Base-by-base conservation (phyloP, 2,113 vertebrate genomes). In the Percopsis transmontana region DNA sequence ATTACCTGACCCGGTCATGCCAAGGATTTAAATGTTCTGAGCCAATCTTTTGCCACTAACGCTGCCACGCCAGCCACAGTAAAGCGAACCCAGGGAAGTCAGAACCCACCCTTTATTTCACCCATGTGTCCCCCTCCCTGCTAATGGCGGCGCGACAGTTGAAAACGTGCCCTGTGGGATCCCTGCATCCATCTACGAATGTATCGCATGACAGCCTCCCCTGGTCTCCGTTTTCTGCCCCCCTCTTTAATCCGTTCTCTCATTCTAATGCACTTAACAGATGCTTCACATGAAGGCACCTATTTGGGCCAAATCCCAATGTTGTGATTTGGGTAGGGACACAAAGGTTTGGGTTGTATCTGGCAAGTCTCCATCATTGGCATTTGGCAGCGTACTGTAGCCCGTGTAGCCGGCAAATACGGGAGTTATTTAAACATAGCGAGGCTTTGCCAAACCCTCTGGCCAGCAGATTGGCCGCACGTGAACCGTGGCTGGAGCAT, bases 231-330 rank as follows among this genome's bases (percentile, higher is more conserved):
- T 68, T 68, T 81, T 90, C 80, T 84, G 83, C 82, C 65, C 68
- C 24, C 55, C 51, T 63, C 15, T 62, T 79, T 68, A 68, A 80
- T 45, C 60, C 64, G 44, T 60, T 60, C 21, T 58, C 76, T 70
- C 66, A 9, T 69, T 81, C 75, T 80, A 73, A 88, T 87, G 80
- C 73, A 86, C 80, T 84, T 87, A 88, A 81, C 88, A 91, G 88
- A 90, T 83, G 82, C 81, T 76, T 50, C 11, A 16, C 77, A 60
- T 70, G 70, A 74, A 66, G 62, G 70, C 76, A 76, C 65, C 74
- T 40, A 75, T 78, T 69, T 60, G 62, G 86, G 82, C 83, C 80
- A 74, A 58, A 62, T 66, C 66, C 19, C 21, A 2, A 14, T 54
- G 80, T 86, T 88, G 80, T 77, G 80, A 80, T 77, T 83, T 19